Conservation (phyloP, 1,140 invertebrate genomes). For the Zaprionus capensis region DNA sequence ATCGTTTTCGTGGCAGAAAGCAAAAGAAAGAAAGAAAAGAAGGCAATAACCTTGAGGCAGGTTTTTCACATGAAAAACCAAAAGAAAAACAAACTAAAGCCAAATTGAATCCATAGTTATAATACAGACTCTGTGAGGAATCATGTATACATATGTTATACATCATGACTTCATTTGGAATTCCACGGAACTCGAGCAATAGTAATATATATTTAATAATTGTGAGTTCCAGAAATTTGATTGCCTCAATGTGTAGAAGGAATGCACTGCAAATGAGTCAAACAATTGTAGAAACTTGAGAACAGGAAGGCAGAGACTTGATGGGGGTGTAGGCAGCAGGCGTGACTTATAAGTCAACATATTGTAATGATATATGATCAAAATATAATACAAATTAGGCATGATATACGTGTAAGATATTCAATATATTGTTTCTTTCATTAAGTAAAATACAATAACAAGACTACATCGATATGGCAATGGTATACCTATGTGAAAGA, state of each 20-base stretch:
- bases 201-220: conserved; percentile 2
- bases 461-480: no score
- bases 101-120: conserved; percentile 14
- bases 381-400: no score
- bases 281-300: neutral
- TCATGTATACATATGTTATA: neutral
- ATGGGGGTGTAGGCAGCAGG: no score
- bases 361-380: no score
- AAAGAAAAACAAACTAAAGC: neutral
- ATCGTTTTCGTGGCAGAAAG: conserved; percentile 33
- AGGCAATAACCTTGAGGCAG: conserved; percentile 79
- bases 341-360: no score
- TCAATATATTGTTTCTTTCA: no score
- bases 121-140: neutral
- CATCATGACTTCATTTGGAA: conserved; percentile 26
- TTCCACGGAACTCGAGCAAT: neutral
- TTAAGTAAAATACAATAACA: no score
- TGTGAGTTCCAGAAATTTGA: conserved; percentile 1
- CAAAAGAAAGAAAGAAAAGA: conserved; percentile 50
- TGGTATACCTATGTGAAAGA: no score
- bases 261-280: neutral
- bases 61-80: conserved; percentile 67
- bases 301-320: no score
- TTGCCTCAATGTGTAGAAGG: neutral
- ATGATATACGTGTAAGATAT: no score